Evolutionary conservation across 37 sponge, comb jelly and placozoan species (phyloP).

Genomic region (Halichondria panicea): DNA sequence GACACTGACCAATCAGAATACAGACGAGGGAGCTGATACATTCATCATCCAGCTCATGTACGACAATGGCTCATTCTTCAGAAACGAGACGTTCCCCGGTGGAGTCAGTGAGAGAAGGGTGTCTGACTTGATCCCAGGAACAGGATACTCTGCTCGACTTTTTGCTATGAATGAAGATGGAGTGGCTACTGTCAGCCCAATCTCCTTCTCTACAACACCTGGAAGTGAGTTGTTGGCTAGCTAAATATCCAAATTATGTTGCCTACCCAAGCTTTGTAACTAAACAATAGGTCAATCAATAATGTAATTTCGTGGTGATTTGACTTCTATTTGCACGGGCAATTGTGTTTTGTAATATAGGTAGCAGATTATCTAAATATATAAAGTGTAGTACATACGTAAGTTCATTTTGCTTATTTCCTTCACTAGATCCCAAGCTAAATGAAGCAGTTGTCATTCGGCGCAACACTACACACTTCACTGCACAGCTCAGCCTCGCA

Average conservation of each 20-base stretch:
- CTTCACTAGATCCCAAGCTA: background rate
- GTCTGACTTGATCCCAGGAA: slow-evolving; percentile 2
- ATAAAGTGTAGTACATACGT: no score
- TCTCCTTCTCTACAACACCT: no score
- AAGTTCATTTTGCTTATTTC: background rate
- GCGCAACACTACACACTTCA: slow-evolving; percentile 9
- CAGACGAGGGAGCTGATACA: background rate
- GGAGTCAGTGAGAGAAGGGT: background rate
- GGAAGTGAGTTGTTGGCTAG: no score
- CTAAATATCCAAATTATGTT: no score
- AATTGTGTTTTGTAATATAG: no score
- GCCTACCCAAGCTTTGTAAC: no score
- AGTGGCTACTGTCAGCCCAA: background rate
- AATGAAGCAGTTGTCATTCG: background rate
- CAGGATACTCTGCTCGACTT: background rate
- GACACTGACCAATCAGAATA: background rate
- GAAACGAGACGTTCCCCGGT: background rate
- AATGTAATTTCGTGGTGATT: no score
- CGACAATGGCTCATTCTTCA: background rate
- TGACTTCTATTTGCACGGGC: no score
- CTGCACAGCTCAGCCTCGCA: background rate
- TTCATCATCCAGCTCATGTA: background rate
- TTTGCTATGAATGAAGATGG: background rate
- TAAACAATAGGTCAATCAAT: no score
- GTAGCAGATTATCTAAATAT: no score